Base-by-base conservation (phyloP, 2,113 vertebrate species). In the Hemichromis elongatus region DNA sequence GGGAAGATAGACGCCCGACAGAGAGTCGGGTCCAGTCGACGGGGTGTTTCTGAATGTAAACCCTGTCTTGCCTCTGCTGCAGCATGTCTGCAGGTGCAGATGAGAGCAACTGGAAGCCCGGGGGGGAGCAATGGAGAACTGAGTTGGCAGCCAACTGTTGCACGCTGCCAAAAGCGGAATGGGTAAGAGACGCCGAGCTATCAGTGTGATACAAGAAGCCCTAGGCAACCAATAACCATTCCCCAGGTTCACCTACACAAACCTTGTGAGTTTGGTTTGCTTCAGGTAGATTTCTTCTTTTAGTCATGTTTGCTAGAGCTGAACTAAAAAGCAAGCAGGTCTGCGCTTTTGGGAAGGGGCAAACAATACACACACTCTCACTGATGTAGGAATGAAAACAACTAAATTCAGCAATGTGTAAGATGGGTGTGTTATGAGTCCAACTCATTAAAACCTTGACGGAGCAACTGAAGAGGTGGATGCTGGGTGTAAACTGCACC, bases 311-410 rank as follows among this genome's bases (percentile, higher is more conserved):
- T 50, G 70, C 70, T 30, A 28, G 10, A 75, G 45, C 16, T 50
- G 18, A 75, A 18, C 45, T 16, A 75, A 50, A 73, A 42, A 73
- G 1, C 42, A 12, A 47, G 14, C 50, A 1, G 40, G 24, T 28
- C 14, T 12, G 68, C 24, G 68, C 16, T 28, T 73, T 73, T 28
- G 24, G 42, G 68, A 28, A 19, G 24, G 16, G 1, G 4, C 4
- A 19, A 1, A 73, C 3, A 47, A 47, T 47, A 21, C 66, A 70
- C 26, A 3, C 3, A 1, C 26, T 5, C 30, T 16, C 24, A 28
- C 9, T 18, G 3, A 47, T 47, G 28, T 75, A 6, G 4, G 1
- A 50, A 50, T 0, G 0, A 28, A 73, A 47, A 3, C 0, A 50
- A 7, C 26, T 47, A 75, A 12, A 50, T 30, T 50, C 0, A 45